Percentiles rank a stretch among this genome's conserved stretches.
Conservation (phyloP, 2,797 vertebrate species). For the Denticeps clupeoides region DNA sequence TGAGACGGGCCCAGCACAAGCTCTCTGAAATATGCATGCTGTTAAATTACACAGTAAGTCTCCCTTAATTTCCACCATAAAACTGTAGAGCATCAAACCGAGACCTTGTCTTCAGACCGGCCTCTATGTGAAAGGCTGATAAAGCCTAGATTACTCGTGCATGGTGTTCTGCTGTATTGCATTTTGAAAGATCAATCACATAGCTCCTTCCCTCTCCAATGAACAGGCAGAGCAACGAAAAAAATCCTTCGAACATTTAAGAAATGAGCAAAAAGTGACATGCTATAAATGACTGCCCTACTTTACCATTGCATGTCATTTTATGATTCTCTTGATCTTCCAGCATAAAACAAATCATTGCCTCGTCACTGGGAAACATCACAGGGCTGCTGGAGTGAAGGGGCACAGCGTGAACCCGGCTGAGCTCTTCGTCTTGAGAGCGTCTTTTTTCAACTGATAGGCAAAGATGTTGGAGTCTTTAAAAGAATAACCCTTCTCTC, state of each 20-base stretch:
- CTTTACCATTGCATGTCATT: conserved; percentile 17
- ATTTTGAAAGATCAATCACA: not conserved
- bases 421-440: conserved; percentile 23
- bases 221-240: conserved; percentile 3
- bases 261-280: too few species aligned
- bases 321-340: conserved; percentile 12
- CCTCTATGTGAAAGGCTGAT: too few species aligned
- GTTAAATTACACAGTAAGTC: conserved; percentile 18
- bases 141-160: too few species aligned
- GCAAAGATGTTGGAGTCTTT: too few species aligned
- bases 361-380: conserved; percentile 19
- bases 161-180: too few species aligned
- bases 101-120: too few species aligned
- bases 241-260: too few species aligned
- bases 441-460: conserved; percentile 28
- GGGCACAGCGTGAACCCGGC: conserved; percentile 28
- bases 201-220: not conserved
- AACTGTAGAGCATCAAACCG: too few species aligned
- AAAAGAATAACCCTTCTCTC: too few species aligned
- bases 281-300: conserved; percentile 21
- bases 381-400: conserved; percentile 15
- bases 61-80: too few species aligned
- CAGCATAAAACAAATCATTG: conserved; percentile 21
- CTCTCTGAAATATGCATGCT: conserved; percentile 27
- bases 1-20: conserved; percentile 10